phyloP scores from a whole-genome alignment of 1,140 invertebrate genomes.

The Neomicropteryx cornuta region DNA sequence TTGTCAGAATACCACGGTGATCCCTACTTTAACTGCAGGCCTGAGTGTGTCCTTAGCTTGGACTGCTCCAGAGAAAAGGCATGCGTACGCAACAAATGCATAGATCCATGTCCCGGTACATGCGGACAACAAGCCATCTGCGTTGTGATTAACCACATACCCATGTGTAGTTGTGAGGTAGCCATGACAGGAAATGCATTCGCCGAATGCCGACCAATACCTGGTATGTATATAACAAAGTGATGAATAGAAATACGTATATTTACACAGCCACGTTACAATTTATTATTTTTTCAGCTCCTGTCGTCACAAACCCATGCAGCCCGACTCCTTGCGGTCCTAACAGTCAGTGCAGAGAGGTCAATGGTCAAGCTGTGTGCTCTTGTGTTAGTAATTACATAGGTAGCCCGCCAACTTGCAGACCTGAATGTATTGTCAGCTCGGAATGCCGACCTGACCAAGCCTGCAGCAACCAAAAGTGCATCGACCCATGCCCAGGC shows the following conservation, averaged over 20 bases:
- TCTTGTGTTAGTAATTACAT: slow-evolving; percentile 40
- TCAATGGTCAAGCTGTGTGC: slow-evolving; percentile 35
- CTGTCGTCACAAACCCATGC: slow-evolving; percentile 47
- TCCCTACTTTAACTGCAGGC: slow-evolving; percentile 46
- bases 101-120: slow-evolving; percentile 58
- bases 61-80: slow-evolving; percentile 54
- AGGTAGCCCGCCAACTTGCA: slow-evolving; percentile 41
- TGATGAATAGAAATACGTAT: slow-evolving; percentile 1
- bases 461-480: slow-evolving; percentile 40
- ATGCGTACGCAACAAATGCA: slow-evolving; percentile 64
- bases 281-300: slow-evolving; percentile 49
- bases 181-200: slow-evolving; percentile 52
- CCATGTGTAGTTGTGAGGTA: slow-evolving; percentile 48
- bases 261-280: slow-evolving; percentile 48
- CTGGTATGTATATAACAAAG: slow-evolving; percentile 28
- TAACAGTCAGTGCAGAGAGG: slow-evolving; percentile 39
- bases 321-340: slow-evolving; percentile 61
- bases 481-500: slow-evolving; percentile 40
- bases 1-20: slow-evolving; percentile 53
- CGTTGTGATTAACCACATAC: slow-evolving; percentile 53
- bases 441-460: slow-evolving; percentile 41
- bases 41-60: slow-evolving; percentile 55
- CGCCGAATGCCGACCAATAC: slow-evolving; percentile 32
- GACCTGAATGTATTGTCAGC: slow-evolving; percentile 39
- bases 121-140: slow-evolving; percentile 55